Base-by-base conservation (phyloP, 30 jellyfish, hydroid and myxozoan species). In the Turritopsis rubra region DNA sequence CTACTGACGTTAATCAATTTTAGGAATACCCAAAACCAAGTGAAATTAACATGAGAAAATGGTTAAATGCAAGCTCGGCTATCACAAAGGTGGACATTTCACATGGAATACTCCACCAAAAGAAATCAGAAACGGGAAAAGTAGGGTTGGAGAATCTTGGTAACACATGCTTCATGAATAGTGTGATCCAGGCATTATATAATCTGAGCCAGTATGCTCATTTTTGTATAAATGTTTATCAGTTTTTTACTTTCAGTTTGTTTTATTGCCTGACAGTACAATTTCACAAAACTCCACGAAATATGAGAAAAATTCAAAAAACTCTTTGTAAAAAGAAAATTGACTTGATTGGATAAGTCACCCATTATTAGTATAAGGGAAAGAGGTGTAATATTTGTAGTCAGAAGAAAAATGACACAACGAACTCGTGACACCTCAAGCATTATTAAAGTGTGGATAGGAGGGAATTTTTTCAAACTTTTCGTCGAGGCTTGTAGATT, bases 111-210 rank as follows among this genome's bases (percentile, higher is more conserved):
- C 5, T 74, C 19, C 66, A 21, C 1, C 29, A 21, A 23, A 85
- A 60, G 41, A 87, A 87, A 52, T 83, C 90, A 66, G 78, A 79
- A 16, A 79, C 92, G 1, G 96, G 96, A 60, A 92, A 87, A 81
- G 88, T 92, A 66, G 98, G 98, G 23, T 75, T 92, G 80, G 85
- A 21, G n/a, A 92, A 92, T 75, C 95, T 92, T 21, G 98, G 98
- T 16, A 92, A 88, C 65, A 92, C 98, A 20, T 92, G 98, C 77
- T 92, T 71, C 78, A 88, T 88, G 95, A 92, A 92, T 71, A 92
- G 98, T 78, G 95, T 92, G 60, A 76, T 88, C n/a, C 98, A 92
- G 81, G 96, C 98, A 16, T 74, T 92, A 27, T 87, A 60, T 75
- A 92, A 87, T 89, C 90, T 92, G 18, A 79, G 54, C 71, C 77